Percentiles rank a stretch among this genome's conserved stretches.
phyloP scores from a whole-genome alignment of 2,113 vertebrate genomes.

The Platichthys stellatus region DNA sequence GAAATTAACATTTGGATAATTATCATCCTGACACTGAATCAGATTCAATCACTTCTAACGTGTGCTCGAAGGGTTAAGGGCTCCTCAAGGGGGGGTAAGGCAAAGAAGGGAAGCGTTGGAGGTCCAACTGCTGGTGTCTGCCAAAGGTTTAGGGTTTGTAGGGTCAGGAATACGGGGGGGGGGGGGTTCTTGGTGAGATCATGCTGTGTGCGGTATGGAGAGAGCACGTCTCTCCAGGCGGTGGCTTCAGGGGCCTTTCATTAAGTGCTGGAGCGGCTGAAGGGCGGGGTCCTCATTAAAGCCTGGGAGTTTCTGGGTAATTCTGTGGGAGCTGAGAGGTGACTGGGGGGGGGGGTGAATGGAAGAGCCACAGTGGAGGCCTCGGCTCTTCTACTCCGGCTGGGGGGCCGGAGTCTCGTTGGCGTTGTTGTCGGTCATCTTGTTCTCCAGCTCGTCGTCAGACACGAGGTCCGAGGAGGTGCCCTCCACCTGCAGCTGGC shows the following conservation, averaged over 20 bases:
- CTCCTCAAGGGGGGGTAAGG: slow-evolving; percentile 69
- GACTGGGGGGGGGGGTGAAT: background rate
- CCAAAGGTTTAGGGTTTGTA: slow-evolving; percentile 18
- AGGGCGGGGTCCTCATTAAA: slow-evolving; percentile 1
- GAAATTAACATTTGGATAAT: slow-evolving; percentile 28
- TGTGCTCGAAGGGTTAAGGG: slow-evolving; percentile 12
- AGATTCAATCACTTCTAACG: background rate
- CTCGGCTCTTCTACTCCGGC: slow-evolving; percentile 85
- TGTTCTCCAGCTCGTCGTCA: slow-evolving; percentile 92
- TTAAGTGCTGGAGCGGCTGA: slow-evolving; percentile 3
- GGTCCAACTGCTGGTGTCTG: slow-evolving; percentile 64
- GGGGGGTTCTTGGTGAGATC: slow-evolving; percentile 6
- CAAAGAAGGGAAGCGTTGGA: slow-evolving; percentile 42
- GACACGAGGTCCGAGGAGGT: slow-evolving; percentile 84
- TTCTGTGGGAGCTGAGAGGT: background rate
- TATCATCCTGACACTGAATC: background rate
- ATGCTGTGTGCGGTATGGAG: slow-evolving; percentile 44
- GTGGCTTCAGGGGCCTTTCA: background rate
- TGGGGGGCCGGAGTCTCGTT: slow-evolving; percentile 86
- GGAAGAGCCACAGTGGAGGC: background rate
- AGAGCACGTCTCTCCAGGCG: background rate
- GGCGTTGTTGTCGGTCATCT: slow-evolving; percentile 87
- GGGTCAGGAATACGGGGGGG: background rate
- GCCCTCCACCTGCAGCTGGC: slow-evolving; percentile 93
- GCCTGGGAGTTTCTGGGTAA: background rate